Percentiles rank a stretch among this genome's conserved stretches.
These are phyloP conservation scores for Netelia melanura DNA, from an alignment of 2,888 invertebrate species.

Conservation along the genomic window DNA sequence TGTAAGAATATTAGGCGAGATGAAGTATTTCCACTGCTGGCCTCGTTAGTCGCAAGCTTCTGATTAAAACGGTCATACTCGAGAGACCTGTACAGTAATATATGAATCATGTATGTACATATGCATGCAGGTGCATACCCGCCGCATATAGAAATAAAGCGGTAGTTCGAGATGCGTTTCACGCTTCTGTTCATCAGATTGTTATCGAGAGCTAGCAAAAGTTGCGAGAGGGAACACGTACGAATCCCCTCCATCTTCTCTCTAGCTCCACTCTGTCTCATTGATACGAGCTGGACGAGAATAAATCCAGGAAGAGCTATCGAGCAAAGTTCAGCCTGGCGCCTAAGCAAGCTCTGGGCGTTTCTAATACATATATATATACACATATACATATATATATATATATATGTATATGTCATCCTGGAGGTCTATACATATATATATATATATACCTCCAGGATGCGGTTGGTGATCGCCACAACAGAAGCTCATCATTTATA, in stretches of 20 bases:
- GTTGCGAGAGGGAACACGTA: constrained; percentile 24
- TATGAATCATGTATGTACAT: constrained; percentile 6
- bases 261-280: not conserved
- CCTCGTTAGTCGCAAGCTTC: constrained; percentile 56
- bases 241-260: not conserved
- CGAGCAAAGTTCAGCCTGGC: constrained; percentile 60
- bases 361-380: constrained; percentile 8
- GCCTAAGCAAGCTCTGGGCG: constrained; percentile 56
- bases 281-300: constrained; percentile 2
- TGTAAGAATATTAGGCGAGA: constrained; percentile 44
- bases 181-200: constrained; percentile 73
- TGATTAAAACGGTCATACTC: constrained; percentile 62
- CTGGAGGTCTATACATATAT: not conserved
- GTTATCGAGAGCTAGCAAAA: constrained; percentile 63
- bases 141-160: constrained; percentile 40
- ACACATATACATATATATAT: constrained; percentile 14
- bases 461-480: constrained; percentile 48
- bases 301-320: constrained; percentile 65
- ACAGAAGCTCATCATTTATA: constrained; percentile 50
- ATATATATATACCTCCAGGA: constrained; percentile 52
- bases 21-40: constrained; percentile 35
- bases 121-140: not conserved
- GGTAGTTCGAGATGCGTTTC: constrained; percentile 64
- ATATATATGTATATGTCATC: not conserved
- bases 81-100: constrained; percentile 28